Evolutionary conservation across 2,113 vertebrate species (phyloP), one percentile per base, ranked within the genome.

Genomic region (Crocuta crocuta): DNA sequence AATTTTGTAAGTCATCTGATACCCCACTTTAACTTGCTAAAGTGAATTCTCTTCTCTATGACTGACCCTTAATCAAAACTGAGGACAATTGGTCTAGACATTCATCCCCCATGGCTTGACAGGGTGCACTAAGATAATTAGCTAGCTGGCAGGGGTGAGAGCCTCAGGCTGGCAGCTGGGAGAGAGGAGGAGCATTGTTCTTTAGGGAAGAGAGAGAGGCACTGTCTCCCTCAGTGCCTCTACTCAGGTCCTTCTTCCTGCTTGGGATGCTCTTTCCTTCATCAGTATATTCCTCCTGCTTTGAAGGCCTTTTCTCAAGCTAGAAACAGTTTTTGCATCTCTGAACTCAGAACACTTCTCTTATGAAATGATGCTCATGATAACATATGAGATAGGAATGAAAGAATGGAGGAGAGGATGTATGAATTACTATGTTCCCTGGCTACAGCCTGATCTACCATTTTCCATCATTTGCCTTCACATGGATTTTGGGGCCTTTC

Each of bases 51-150:
- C 50, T 90, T 96, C 68, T 92, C 58, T 84, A 26, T 1, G 15
- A 63, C 80, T 92, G 96, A 97, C 87, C 87, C 92, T 98, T 95
- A 97, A 96, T 97, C 89, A 95, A 96, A 96, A 95, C 88, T 53
- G 83, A 92, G 94, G 80, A 92, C 94, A 87, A 71, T 1, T 97
- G 87, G 94, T 50, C 65, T 61, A 92, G 95, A 83, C 90, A 78
- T 61, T 81, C 90, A 97, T 88, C 84, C 94, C 73, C 45, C 33
- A 16, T 73, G 15, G 58, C 89, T 78, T 92, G 91, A 95, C 95
- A 71, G 90, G 74, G 89, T 76, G 73, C 13, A 28, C 33, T 6
- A 80, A 94, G 91, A 95, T 89, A 96, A 96, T 96, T 91, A 88
- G 84, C n/a, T 70, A 43, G 90, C n/a, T 17, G 0, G 83, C 94